Evolutionary conservation across 64 coral and sea anemone genomes (phyloP), one percentile per base, ranked within the genome.

Genomic region (Pachyseris speciosa): DNA sequence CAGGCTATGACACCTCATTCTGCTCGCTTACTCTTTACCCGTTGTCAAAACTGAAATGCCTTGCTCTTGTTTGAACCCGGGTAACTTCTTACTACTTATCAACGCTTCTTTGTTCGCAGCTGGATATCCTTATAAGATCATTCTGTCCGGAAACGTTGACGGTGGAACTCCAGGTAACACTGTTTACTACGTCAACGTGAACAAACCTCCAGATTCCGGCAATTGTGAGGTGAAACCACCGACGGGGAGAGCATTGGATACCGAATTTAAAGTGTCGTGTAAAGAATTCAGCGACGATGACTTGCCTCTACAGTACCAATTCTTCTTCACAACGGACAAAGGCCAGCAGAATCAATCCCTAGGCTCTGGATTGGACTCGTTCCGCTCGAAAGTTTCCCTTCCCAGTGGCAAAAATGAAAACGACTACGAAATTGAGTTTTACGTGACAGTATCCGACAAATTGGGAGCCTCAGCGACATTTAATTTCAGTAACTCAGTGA

Each of bases 241-340:
- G 1, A 19, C 22, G 11, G 89, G 89, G 5, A 17, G n/a, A 2
- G 30, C 66, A 0, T 25, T 75, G 2, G 41, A 50, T 1, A 61
- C 89, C 3, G 20, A 11, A 1, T 91, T 84, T 63, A 60, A 15
- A 5, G 13, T 92, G 4, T 33, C 12, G 1, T 92, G 89, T 40
- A 7, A 1, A 43, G 67, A 7, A 12, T 92, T 80, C 66, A 0
- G 47, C 37, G 89, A 92, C 33, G 10, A 7, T 0, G 89, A 92
- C 7, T 9, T 0, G 10, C 89, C 89, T 40, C 37, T 92, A 25
- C 0, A 11, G 1, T 92, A 92, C 34, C 34, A 63, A 61, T 81
- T 81, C 77, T 24, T 81, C 37, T 61, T 39, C 52, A 25, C 7
- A 12, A 61, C 0, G 10, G 7, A 11, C 1, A 3, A 12, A 5